Conservation (phyloP, 1,140 invertebrate species). For the Diachasmimorpha longicaudata region DNA sequence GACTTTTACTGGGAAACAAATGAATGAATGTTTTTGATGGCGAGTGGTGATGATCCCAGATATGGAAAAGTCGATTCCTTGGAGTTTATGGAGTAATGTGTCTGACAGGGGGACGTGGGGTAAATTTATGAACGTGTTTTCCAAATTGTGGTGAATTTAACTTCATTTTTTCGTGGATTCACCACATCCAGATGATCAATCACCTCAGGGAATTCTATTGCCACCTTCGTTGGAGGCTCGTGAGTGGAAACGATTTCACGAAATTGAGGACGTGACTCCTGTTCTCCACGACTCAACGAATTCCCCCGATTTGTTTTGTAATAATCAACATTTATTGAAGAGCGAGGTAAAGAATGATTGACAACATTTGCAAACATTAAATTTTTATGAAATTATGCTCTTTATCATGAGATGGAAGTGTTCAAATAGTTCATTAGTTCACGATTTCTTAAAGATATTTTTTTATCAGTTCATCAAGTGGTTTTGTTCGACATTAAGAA, state of each 20-base stretch:
- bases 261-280: slow-evolving; percentile 24
- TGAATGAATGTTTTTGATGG: too few species aligned
- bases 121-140: slow-evolving; percentile 38
- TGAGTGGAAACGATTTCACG: slow-evolving; percentile 35
- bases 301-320: slow-evolving; percentile 34
- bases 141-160: too few species aligned
- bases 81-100: too few species aligned
- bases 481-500: slow-evolving; percentile 39
- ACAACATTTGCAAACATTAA: too few species aligned
- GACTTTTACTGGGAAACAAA: too few species aligned
- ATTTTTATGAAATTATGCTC: too few species aligned
- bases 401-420: too few species aligned
- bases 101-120: slow-evolving; percentile 29
- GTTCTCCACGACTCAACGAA: slow-evolving; percentile 14
- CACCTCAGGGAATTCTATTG: slow-evolving; percentile 29
- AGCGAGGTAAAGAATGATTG: slow-evolving; percentile 31
- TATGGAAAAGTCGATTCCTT: too few species aligned
- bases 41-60: too few species aligned
- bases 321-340: slow-evolving; percentile 38
- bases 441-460: neutral
- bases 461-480: slow-evolving; percentile 38
- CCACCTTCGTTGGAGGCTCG: slow-evolving; percentile 30
- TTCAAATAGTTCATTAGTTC: too few species aligned
- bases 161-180: slow-evolving; percentile 8
- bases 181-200: slow-evolving; percentile 18